Evolutionary conservation across 2,113 vertebrate species (phyloP).

Genomic region (Mus musculus): DNA sequence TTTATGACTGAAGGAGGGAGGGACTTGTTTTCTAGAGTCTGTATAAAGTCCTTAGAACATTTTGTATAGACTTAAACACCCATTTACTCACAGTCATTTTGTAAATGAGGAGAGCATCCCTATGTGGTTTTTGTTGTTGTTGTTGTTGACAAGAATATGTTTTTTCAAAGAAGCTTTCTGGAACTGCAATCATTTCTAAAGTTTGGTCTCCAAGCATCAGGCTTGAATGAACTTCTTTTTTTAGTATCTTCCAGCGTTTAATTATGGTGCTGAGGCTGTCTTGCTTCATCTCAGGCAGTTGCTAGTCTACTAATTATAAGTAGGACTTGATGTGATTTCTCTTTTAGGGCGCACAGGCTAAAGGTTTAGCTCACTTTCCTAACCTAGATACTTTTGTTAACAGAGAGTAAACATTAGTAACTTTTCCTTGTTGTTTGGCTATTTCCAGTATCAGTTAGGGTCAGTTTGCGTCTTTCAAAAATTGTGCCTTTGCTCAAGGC

Average conservation of each 20-base stretch:
- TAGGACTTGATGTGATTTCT: neutral
- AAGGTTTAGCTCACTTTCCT: neutral
- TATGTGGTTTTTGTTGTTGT: neutral
- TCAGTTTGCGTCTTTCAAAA: constrained; percentile 39
- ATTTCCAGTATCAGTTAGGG: neutral
- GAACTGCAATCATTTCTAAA: neutral
- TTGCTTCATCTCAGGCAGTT: neutral
- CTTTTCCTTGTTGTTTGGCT: neutral
- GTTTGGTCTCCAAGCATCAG: neutral
- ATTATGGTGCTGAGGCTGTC: neutral
- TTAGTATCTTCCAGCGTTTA: neutral
- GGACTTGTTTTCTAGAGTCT: constrained; percentile 8
- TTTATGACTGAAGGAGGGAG: neutral
- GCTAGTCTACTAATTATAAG: neutral
- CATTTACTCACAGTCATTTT: neutral
- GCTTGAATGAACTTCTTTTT: neutral
- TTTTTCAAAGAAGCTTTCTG: neutral
- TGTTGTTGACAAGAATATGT: neutral
- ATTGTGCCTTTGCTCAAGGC: neutral
- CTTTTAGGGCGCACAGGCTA: neutral
- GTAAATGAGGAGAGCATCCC: neutral
- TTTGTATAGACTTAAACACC: neutral
- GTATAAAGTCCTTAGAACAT: neutral
- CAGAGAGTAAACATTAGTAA: neutral
- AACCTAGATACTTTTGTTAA: neutral